Percentiles rank a stretch among this genome's conserved stretches.
Conservation (phyloP, 1,140 invertebrate genomes). For the Aphelenchoides fujianensis region DNA sequence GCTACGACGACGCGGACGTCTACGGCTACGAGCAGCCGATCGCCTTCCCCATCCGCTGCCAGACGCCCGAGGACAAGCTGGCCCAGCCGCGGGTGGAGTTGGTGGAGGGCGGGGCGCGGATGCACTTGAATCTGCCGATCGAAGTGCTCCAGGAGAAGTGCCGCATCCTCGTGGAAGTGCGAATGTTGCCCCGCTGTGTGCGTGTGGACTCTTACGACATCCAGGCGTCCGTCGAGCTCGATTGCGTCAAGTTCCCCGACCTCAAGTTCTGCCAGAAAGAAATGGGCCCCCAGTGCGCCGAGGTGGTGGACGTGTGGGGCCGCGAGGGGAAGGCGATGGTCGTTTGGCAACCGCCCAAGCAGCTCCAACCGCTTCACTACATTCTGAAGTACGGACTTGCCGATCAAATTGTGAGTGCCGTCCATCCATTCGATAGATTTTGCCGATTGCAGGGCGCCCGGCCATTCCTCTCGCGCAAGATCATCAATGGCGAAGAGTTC, state of each 20-base stretch:
- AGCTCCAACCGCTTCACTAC: constrained; percentile 33
- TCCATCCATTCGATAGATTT: background rate
- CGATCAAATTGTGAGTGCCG: constrained; percentile 18
- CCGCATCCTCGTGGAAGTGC: constrained; percentile 43
- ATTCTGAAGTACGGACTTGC: constrained; percentile 37
- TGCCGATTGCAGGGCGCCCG: constrained; percentile 25
- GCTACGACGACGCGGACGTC: constrained; percentile 42
- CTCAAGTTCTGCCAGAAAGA: constrained; percentile 44
- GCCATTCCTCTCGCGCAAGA: constrained; percentile 30
- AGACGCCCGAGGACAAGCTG: constrained; percentile 39
- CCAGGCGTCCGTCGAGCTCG: constrained; percentile 43
- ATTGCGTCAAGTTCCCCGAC: constrained; percentile 46
- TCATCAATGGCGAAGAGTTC: constrained; percentile 32
- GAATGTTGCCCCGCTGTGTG: constrained; percentile 41
- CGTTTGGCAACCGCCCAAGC: constrained; percentile 40
- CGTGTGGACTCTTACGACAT: constrained; percentile 46
- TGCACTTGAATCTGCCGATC: constrained; percentile 43
- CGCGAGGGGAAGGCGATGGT: constrained; percentile 39
- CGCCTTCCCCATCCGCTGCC: constrained; percentile 45
- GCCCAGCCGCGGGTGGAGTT: constrained; percentile 43
- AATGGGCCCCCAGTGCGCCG: constrained; percentile 36
- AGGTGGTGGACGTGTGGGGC: constrained; percentile 51
- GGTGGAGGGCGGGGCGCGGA: constrained; percentile 44
- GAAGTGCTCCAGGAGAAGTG: constrained; percentile 45
- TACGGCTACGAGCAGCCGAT: constrained; percentile 48